Conservation (phyloP, 2,888 invertebrate species). For the Drosophila paranaensis region DNA sequence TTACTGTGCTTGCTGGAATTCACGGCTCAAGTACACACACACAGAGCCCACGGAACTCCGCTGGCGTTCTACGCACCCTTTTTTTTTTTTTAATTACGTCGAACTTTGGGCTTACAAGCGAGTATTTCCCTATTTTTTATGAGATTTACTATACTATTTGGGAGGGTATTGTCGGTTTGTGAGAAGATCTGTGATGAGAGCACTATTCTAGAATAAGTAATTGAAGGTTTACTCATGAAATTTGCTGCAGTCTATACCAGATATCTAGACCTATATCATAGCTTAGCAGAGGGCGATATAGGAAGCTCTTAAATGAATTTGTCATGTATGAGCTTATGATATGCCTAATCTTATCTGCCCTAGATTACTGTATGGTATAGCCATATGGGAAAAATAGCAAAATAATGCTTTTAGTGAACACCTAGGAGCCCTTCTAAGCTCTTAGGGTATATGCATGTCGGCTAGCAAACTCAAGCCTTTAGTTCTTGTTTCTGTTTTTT, state of each 20-base stretch:
- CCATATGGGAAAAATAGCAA: no score
- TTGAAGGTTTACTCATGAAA: no score
- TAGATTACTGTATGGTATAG: not conserved
- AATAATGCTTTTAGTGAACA: no score
- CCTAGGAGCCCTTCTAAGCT: not conserved
- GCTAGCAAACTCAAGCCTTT: not conserved
- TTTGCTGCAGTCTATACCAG: no score
- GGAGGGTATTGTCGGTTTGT: no score
- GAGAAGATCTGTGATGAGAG: no score
- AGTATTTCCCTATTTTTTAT: constrained; percentile 20
- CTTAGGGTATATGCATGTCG: not conserved
- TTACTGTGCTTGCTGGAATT: constrained; percentile 32
- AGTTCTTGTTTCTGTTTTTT: not conserved
- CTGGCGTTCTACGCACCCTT: constrained; percentile 60
- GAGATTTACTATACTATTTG: constrained; percentile 1
- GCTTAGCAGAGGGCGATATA: not conserved
- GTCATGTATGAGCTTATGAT: not conserved
- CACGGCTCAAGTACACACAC: constrained; percentile 44
- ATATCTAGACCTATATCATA: not conserved
- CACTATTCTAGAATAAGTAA: no score
- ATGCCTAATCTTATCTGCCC: not conserved
- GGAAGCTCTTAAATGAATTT: not conserved
- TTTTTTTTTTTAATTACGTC: constrained; percentile 73
- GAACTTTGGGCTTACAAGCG: constrained; percentile 45
- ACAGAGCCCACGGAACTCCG: constrained; percentile 29